These are phyloP conservation scores for Stenopsyche tienmushanensis DNA, from an alignment of 1,140 invertebrate species.

Conservation along the genomic window DNA sequence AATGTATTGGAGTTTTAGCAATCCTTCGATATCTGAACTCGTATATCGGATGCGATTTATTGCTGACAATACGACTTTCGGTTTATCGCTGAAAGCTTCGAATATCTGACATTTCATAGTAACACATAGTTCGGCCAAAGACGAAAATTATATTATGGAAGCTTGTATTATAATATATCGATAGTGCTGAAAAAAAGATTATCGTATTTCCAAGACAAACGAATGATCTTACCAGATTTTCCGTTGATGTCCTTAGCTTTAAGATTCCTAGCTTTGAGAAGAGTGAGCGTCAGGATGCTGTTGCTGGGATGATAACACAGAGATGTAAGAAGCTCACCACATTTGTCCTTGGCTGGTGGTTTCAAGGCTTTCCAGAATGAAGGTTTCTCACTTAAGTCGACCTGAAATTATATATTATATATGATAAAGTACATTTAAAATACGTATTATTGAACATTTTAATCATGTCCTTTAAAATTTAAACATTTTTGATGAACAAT, in stretches of 20 bases:
- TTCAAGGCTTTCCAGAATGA: slow-evolving; percentile 91
- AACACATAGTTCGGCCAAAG: no score
- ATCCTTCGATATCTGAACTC: no score
- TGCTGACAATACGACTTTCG: no score
- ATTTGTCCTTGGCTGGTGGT: slow-evolving; percentile 88
- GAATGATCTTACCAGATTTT: slow-evolving; percentile 80
- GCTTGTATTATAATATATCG: no score
- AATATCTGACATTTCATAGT: no score
- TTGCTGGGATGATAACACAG: slow-evolving; percentile 91
- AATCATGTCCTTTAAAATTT: neutral
- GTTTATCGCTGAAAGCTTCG: no score
- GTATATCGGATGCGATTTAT: no score
- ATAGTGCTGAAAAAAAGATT: no score
- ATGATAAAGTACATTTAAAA: neutral
- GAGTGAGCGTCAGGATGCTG: slow-evolving; percentile 81
- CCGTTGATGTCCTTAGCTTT: slow-evolving; percentile 95
- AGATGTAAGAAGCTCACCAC: slow-evolving; percentile 86
- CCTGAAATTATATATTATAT: slow-evolving; percentile 60
- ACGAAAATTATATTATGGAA: no score
- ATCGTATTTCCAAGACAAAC: no score
- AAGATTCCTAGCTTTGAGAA: slow-evolving; percentile 88
- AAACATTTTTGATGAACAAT: slow-evolving; percentile 1
- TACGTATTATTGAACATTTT: slow-evolving; percentile 3
- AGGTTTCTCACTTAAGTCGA: slow-evolving; percentile 88
- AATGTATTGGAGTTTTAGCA: no score